Base-by-base conservation (phyloP, 2,888 invertebrate genomes). In the Hololepta plana region DNA sequence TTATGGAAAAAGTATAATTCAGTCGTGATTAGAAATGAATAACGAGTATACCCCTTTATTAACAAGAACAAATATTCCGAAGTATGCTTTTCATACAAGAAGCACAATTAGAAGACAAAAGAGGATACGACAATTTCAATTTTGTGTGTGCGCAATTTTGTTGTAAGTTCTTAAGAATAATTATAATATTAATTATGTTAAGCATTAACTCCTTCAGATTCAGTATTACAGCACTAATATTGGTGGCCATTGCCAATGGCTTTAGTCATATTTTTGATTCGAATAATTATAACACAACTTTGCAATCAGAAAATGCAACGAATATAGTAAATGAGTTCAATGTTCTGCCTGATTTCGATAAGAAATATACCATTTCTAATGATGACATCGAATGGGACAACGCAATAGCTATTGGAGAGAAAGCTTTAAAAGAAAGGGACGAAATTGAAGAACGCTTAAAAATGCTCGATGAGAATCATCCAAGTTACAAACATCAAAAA, bases 401-500 rank as follows among this genome's bases (percentile, higher is more conserved):
- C 5, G 72, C 74, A 0, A 47, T 69, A 2, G 38, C 49, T 23
- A 59, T 53, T 4, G 75, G 75, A 0, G 55, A 62, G 12, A 56
- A 53, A 12, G 71, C 68, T 0, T 53, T 81, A 5, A 47, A 53
- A 1, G 53, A 60, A 24, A 59, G 68, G 3, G 57, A 62, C 30
- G 47, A 56, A 9, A 51, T 68, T 4, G 77, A 80, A 35, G 55
- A 53, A 15, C 28, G 32, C 23, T 46, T 57, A 1, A 56, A 57
- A 5, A 64, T 69, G 0, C 38, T 70, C 20, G 53, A 51, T 1
- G 36, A 53, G 1, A 57, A 67, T 30, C 65, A 68, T 4, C 74
- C 80, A 0, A 70, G 73, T 12, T 67, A 61, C 35, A 62, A 69
- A 20, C 81, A 81, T 26, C 80, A 77, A 42, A 61, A 67, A 24